Evolutionary conservation across 2,888 invertebrate genomes (phyloP).

Genomic region (Xylota segnis): DNA sequence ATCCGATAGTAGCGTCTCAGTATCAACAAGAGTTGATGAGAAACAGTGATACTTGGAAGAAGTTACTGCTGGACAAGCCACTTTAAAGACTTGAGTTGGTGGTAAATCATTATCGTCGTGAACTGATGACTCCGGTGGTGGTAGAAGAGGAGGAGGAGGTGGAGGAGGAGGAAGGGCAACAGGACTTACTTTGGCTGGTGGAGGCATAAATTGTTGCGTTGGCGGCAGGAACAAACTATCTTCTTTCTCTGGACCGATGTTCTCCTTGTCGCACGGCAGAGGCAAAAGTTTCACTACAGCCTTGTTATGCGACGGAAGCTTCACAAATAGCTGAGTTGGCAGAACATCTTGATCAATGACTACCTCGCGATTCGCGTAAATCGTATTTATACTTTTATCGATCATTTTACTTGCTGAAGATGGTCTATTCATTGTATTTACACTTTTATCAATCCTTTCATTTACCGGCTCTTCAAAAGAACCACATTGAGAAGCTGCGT

Average conservation of each 20-base stretch:
- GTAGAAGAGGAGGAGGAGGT: not conserved
- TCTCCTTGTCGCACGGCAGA: conserved; percentile 2
- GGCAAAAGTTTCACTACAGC: not conserved
- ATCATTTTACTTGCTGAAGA: not conserved
- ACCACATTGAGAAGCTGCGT: conserved; percentile 1
- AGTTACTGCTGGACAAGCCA: not conserved
- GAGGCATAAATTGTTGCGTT: conserved; percentile 50
- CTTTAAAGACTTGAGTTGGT: conserved; percentile 65
- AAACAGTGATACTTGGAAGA: not conserved
- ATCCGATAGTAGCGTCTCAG: conserved; percentile 32
- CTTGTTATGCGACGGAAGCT: not conserved
- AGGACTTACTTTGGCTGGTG: conserved; percentile 2
- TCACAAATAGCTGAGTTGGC: conserved; percentile 38
- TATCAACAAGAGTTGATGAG: conserved; percentile 52
- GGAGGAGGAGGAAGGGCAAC: not conserved
- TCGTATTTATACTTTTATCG: not conserved
- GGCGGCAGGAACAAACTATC: conserved; percentile 18
- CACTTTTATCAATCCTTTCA: too few species aligned
- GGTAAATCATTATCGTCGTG: conserved; percentile 52
- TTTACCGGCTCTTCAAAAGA: conserved; percentile 36
- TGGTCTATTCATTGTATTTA: too few species aligned
- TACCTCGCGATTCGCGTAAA: not conserved
- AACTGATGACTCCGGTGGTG: not conserved
- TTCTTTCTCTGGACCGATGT: conserved; percentile 6
- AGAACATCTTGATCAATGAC: not conserved